These are phyloP conservation scores for Drosophila trichaetosa DNA, from an alignment of 2,888 invertebrate genomes.

Conservation along the genomic window DNA sequence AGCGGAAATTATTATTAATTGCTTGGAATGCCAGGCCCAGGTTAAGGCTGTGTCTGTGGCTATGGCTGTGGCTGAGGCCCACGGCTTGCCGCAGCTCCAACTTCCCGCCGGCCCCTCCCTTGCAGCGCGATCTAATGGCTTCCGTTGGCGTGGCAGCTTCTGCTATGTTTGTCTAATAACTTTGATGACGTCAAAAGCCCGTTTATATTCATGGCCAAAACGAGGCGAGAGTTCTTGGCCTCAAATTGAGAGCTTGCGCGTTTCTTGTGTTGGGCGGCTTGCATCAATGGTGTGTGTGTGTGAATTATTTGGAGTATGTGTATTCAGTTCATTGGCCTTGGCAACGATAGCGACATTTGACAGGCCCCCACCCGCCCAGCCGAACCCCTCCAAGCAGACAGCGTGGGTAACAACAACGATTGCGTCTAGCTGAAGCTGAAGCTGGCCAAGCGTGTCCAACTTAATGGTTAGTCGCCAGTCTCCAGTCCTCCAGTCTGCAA, in stretches of 20 bases:
- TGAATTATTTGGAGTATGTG: conserved; percentile 57
- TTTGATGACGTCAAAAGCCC: conserved; percentile 70
- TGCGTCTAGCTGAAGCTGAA: conserved; percentile 14
- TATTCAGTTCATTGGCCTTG: conserved; percentile 73
- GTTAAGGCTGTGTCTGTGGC: conserved; percentile 6
- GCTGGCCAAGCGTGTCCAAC: conserved; percentile 71
- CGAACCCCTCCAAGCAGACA: conserved; percentile 34
- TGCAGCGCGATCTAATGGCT: conserved; percentile 61
- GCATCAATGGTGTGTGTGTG: conserved; percentile 21
- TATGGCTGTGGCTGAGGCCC: neutral
- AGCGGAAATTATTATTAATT: conserved; percentile 82
- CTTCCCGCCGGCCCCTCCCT: conserved; percentile 2
- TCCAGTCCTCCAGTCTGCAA: conserved; percentile 8
- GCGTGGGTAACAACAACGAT: conserved; percentile 60
- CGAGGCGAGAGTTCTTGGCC: conserved; percentile 68
- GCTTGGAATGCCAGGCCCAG: conserved; percentile 68
- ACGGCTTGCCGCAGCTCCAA: conserved; percentile 15
- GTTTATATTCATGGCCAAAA: conserved; percentile 71
- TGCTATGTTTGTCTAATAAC: conserved; percentile 56
- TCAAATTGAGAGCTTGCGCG: conserved; percentile 38
- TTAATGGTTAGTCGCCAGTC: conserved; percentile 43
- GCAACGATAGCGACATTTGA: conserved; percentile 50
- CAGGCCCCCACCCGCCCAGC: conserved; percentile 20
- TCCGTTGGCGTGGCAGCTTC: conserved; percentile 71
- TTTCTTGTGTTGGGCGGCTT: conserved; percentile 20